phyloP scores from a whole-genome alignment of 2,113 vertebrate genomes.

The Xenopus laevis region DNA sequence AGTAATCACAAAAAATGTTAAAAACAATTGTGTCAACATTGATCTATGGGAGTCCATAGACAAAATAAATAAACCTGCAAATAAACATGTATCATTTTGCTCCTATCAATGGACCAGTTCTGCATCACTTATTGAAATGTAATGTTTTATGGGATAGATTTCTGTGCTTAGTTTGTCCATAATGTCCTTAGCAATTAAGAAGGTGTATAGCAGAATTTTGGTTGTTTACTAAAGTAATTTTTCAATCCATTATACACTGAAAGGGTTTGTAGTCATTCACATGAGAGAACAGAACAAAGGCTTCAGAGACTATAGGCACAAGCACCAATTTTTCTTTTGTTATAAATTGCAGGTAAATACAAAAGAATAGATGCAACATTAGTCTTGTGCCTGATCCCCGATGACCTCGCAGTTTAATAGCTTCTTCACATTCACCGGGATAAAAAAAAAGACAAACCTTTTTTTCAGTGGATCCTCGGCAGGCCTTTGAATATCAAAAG shows the following conservation, averaged over 20 bases:
- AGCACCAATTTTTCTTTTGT: conserved; percentile 24
- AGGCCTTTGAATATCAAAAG: conserved; percentile 8
- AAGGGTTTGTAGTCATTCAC: conserved; percentile 23
- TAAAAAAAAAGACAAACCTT: conserved; percentile 30
- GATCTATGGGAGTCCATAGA: too few relatives aligned
- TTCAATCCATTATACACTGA: background rate
- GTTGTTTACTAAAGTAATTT: background rate
- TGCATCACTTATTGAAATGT: too few relatives aligned
- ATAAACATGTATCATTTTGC: too few relatives aligned
- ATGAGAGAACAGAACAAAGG: conserved; percentile 18
- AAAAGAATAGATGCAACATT: background rate
- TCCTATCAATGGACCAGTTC: too few relatives aligned
- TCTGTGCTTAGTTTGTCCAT: too few relatives aligned
- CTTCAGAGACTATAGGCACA: conserved; percentile 20
- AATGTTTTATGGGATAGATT: too few relatives aligned
- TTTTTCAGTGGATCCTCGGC: conserved; percentile 19
- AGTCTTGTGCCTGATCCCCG: conserved; percentile 33
- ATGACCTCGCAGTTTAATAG: conserved; percentile 26
- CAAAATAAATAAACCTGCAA: too few relatives aligned
- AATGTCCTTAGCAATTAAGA: background rate
- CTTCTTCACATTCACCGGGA: conserved; percentile 19
- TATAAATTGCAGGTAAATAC: conserved; percentile 11
- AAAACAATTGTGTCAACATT: too few relatives aligned
- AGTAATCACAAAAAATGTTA: too few relatives aligned
- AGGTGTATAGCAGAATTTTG: background rate